A percentile compares a stretch with the other conserved stretches of the same genome.
Conservation (phyloP, 1,140 invertebrate genomes). For the Tenebrio molitor region DNA sequence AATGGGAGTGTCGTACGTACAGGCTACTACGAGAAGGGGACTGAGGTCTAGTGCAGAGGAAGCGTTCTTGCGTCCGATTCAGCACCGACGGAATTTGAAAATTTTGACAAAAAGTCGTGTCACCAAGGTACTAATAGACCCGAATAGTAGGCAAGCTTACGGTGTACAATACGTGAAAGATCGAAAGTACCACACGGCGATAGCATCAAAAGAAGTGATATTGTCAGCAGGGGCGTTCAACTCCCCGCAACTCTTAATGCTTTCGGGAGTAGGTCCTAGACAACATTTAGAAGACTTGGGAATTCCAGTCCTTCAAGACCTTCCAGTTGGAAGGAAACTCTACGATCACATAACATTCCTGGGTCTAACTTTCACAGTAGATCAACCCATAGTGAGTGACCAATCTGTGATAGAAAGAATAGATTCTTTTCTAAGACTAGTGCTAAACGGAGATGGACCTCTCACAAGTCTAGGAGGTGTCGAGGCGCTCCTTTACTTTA, state of each 20-base stretch:
- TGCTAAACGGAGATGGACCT: constrained; percentile 52
- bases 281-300: constrained; percentile 67
- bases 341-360: constrained; percentile 69
- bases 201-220: constrained; percentile 88
- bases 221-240: constrained; percentile 87
- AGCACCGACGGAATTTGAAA: constrained; percentile 87
- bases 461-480: constrained; percentile 66
- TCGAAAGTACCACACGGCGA: constrained; percentile 71
- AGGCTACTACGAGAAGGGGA: constrained; percentile 83
- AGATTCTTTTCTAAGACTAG: constrained; percentile 52
- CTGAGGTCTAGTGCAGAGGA: constrained; percentile 90
- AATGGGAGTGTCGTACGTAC: constrained; percentile 90
- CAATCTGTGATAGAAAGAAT: neutral
- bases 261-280: constrained; percentile 83
- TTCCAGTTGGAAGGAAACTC: constrained; percentile 71
- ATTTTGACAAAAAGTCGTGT: constrained; percentile 87
- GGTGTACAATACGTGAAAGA: constrained; percentile 76
- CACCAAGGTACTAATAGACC: constrained; percentile 86
- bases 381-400: constrained; percentile 54
- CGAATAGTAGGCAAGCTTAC: constrained; percentile 70
- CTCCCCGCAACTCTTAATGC: constrained; percentile 84
- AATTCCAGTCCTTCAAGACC: constrained; percentile 66
- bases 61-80: constrained; percentile 87
- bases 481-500: constrained; percentile 70
- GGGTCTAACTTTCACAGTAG: constrained; percentile 60